A percentile compares a stretch with the other conserved stretches of the same genome.
phyloP scores from a whole-genome alignment of 2,888 invertebrate species.

The Diplazon laetatorius region DNA sequence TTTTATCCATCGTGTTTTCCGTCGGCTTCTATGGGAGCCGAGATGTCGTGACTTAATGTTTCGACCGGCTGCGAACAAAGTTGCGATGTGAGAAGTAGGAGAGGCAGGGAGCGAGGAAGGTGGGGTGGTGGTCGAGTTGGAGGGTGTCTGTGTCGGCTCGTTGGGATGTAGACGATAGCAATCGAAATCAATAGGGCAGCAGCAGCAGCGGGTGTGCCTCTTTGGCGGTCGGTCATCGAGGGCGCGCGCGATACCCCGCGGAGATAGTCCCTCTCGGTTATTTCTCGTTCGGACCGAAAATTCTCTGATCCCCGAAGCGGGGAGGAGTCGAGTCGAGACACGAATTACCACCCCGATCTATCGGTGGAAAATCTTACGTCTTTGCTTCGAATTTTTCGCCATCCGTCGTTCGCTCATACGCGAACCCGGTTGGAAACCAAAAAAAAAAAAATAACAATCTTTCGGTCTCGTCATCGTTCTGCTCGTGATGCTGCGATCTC shows the following conservation, averaged over 20 bases:
- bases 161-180: conserved; percentile 59
- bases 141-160: conserved; percentile 43
- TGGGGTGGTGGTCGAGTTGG: no score
- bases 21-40: neutral
- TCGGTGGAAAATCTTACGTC: conserved; percentile 66
- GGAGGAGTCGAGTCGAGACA: conserved; percentile 60
- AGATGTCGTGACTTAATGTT: neutral
- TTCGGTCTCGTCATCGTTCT: conserved; percentile 46
- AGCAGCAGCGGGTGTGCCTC: conserved; percentile 52
- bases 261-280: conserved; percentile 59
- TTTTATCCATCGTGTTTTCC: no score
- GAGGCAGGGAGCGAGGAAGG: no score
- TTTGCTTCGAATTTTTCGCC: conserved; percentile 56
- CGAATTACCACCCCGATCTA: conserved; percentile 56
- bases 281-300: conserved; percentile 46
- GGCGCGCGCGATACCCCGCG: conserved; percentile 58
- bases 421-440: conserved; percentile 1
- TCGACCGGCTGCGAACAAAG: conserved; percentile 27
- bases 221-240: conserved; percentile 68
- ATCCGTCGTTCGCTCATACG: conserved; percentile 11
- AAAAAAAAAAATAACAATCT: no score
- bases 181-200: conserved; percentile 66
- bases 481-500: conserved; percentile 9
- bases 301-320: conserved; percentile 52
- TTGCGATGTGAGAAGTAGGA: conserved; percentile 42